phyloP scores from a whole-genome alignment of 1,140 invertebrate species.

The Brachystomella parvula region DNA sequence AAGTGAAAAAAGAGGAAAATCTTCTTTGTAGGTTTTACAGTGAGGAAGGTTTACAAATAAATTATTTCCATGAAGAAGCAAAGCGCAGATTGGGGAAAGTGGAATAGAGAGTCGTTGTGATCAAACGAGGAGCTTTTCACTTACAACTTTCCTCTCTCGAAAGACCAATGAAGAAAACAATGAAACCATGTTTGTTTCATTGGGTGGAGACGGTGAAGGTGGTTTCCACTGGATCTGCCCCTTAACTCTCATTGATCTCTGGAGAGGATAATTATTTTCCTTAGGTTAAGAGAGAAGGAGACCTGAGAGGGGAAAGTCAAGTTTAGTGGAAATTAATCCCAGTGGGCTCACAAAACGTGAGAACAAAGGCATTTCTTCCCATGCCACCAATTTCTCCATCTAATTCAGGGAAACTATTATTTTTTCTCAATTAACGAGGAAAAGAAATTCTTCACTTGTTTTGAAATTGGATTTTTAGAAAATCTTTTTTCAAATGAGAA shows the following conservation, averaged over 20 bases:
- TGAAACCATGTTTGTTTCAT: not conserved
- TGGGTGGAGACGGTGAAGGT: not conserved
- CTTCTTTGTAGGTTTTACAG: not conserved
- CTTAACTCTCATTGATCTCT: not conserved
- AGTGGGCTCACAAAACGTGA: not conserved
- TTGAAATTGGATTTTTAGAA: no score
- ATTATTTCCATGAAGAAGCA: not conserved
- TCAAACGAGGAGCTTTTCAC: not conserved
- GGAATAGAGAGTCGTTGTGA: not conserved
- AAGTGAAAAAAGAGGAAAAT: not conserved
- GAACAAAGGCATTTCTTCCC: not conserved
- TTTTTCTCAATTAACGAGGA: constrained; percentile 2
- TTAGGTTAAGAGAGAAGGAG: no score
- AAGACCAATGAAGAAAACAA: constrained; percentile 1
- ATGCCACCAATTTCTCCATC: not conserved
- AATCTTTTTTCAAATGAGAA: no score
- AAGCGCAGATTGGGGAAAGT: not conserved
- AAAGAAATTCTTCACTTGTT: no score
- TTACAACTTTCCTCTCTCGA: not conserved
- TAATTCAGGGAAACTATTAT: not conserved
- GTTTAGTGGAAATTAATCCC: constrained; percentile 10
- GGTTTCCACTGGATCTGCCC: not conserved
- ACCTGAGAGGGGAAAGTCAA: not conserved
- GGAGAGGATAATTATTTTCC: not conserved
- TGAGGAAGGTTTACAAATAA: not conserved